Conservation (phyloP, 2,888 invertebrate genomes). For the Ligdia adustata region DNA sequence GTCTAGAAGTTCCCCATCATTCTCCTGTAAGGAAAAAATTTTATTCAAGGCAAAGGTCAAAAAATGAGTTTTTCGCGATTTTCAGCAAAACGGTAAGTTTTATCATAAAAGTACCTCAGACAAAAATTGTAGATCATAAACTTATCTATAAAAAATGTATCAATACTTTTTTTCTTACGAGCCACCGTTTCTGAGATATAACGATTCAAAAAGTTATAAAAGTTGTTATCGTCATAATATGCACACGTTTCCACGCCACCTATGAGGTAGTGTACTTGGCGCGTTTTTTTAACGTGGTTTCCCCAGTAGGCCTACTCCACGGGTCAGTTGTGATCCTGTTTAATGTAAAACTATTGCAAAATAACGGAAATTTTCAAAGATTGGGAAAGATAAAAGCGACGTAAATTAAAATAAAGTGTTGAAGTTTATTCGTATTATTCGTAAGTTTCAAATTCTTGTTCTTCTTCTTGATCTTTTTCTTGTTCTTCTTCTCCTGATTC, state of each 20-base stretch:
- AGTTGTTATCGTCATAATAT: not conserved
- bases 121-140: too few relatives aligned
- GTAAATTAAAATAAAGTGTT: not conserved
- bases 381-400: not conserved
- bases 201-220: too few relatives aligned
- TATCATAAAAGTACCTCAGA: too few relatives aligned
- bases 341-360: not conserved
- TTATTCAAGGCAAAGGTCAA: not conserved
- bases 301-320: not conserved
- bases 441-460: not conserved
- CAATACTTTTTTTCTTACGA: too few relatives aligned
- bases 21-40: not conserved
- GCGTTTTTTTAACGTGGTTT: too few relatives aligned
- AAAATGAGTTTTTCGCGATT: not conserved
- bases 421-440: not conserved
- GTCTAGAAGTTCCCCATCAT: too few relatives aligned
- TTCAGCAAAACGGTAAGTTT: too few relatives aligned
- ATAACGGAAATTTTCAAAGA: not conserved
- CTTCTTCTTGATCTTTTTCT: not conserved
- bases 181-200: too few relatives aligned
- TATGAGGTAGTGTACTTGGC: too few relatives aligned
- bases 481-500: not conserved
- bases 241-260: too few relatives aligned
- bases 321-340: not conserved
- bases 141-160: too few relatives aligned